phyloP scores from a whole-genome alignment of 1,140 invertebrate species.

The Oncopodura yosiiana region DNA sequence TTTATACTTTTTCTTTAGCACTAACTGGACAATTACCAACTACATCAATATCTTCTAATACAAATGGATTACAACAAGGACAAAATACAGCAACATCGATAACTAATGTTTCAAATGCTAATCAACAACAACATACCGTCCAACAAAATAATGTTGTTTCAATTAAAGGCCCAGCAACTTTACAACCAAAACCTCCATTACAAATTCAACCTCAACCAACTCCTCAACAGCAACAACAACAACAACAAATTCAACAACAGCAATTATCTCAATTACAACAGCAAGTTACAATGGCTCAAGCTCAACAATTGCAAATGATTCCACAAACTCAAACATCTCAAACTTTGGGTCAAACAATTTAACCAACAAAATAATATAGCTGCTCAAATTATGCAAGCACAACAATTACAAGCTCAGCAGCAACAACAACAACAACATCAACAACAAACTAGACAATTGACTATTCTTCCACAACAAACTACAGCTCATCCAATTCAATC shows the following conservation, averaged over 20 bases:
- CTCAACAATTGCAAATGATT: slow-evolving; percentile 40
- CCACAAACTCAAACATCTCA: slow-evolving; percentile 41
- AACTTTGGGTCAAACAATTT: slow-evolving; percentile 35
- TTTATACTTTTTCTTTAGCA: slow-evolving; percentile 25
- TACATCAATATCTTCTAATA: slow-evolving; percentile 36
- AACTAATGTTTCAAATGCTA: slow-evolving; percentile 37
- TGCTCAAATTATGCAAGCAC: slow-evolving; percentile 27
- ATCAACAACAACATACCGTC: slow-evolving; percentile 12
- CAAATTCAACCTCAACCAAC: slow-evolving; percentile 31
- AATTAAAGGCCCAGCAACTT: slow-evolving; percentile 17
- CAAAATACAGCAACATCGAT: slow-evolving; percentile 40
- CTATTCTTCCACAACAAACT: slow-evolving; percentile 18
- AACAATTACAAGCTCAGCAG: slow-evolving; percentile 20
- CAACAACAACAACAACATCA: slow-evolving; percentile 30
- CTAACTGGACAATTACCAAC: slow-evolving; percentile 32
- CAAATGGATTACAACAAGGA: slow-evolving; percentile 37
- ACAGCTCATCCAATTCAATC: slow-evolving; percentile 13
- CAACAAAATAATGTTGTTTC: slow-evolving; percentile 28
- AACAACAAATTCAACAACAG: slow-evolving; percentile 26
- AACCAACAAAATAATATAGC: slow-evolving; percentile 35
- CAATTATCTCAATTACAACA: slow-evolving; percentile 32
- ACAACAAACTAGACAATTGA: slow-evolving; percentile 33
- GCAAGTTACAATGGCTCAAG: slow-evolving; percentile 26
- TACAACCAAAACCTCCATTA: slow-evolving; percentile 30
- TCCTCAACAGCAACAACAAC: slow-evolving; percentile 36